phyloP scores from a whole-genome alignment of 2,797 vertebrate genomes.

The Mionectes olivaceus region DNA sequence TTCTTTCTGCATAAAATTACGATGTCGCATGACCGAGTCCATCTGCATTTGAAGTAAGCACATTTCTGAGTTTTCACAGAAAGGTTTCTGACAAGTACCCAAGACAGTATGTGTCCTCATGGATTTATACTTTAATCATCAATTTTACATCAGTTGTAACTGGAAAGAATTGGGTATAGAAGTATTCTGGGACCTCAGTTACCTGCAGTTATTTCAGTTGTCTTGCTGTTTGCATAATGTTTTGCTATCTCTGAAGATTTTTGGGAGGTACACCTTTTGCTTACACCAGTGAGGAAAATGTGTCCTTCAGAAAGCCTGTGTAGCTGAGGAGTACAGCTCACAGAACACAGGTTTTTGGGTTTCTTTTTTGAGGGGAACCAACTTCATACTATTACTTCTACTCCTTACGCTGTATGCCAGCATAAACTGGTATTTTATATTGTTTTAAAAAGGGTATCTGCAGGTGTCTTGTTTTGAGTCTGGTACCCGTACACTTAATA shows the following conservation, averaged over 20 bases:
- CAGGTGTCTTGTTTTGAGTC: neutral
- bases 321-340: neutral
- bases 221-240: neutral
- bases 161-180: neutral
- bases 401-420: neutral
- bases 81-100: neutral
- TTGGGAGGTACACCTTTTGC: fast-evolving
- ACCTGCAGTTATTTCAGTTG: neutral
- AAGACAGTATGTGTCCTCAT: neutral
- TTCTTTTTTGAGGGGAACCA: neutral
- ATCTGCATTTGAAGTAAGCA: neutral
- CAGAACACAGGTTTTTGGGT: neutral
- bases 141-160: neutral
- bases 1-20: neutral
- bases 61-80: neutral
- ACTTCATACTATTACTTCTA: neutral
- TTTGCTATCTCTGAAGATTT: neutral
- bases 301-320: neutral
- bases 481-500: fast-evolving
- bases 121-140: neutral
- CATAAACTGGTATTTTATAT: neutral
- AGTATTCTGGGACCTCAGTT: neutral
- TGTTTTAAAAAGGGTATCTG: neutral
- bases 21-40: neutral
- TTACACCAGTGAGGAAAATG: neutral